Evolutionary conservation across 2,113 vertebrate species (phyloP).

Genomic region (Caranx ignobilis): DNA sequence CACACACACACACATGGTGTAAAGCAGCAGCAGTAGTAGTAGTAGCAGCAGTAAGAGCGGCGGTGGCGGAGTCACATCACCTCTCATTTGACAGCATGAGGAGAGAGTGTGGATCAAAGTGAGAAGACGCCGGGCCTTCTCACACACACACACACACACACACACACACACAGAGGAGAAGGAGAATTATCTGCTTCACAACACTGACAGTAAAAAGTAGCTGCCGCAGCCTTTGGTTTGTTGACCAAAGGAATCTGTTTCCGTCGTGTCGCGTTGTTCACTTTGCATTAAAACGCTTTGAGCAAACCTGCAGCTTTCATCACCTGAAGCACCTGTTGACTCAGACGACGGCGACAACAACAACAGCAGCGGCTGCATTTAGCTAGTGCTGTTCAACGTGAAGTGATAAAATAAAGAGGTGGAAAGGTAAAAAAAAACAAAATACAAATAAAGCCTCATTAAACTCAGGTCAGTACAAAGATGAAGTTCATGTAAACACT

Average conservation of each 20-base stretch:
- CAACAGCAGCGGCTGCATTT: neutral
- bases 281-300: slow-evolving; percentile 50
- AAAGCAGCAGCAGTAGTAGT: no score
- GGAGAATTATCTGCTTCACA: slow-evolving; percentile 45
- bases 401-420: no score
- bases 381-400: no score
- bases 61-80: slow-evolving; percentile 61
- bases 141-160: no score
- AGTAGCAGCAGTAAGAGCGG: no score
- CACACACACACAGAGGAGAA: neutral
- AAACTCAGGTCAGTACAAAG: no score
- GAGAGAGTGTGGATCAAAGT: slow-evolving; percentile 73
- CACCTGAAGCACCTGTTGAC: slow-evolving; percentile 54
- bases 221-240: slow-evolving; percentile 58
- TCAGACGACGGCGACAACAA: neutral
- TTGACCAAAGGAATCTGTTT: slow-evolving; percentile 71
- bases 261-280: slow-evolving; percentile 52
- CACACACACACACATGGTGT: no score
- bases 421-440: no score
- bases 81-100: slow-evolving; percentile 61
- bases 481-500: neutral
- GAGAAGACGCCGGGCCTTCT: slow-evolving; percentile 57
- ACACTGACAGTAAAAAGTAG: slow-evolving; percentile 42
- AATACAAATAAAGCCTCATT: no score
- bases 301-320: slow-evolving; percentile 52